Percentiles rank a stretch among this genome's conserved stretches.
Conservation (phyloP, 92 coral and sea anemone genomes). For the Bergia sp. region DNA sequence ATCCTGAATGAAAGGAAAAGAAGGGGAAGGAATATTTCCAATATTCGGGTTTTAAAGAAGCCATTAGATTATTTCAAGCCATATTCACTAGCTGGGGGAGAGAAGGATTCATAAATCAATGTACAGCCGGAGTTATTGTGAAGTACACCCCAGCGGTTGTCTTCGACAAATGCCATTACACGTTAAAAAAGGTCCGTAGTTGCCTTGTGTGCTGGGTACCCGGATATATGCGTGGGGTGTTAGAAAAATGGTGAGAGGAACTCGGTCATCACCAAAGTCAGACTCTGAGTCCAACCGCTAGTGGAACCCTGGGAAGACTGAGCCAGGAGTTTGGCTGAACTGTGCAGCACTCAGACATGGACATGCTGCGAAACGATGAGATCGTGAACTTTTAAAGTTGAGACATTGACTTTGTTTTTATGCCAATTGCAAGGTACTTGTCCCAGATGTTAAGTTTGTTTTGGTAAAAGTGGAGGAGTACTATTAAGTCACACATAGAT, state of each 20-base stretch:
- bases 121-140: too few species aligned
- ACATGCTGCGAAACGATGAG: too few species aligned
- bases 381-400: too few species aligned
- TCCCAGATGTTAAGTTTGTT: background rate
- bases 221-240: background rate
- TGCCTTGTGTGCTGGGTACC: background rate
- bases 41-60: too few species aligned
- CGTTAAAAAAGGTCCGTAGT: background rate
- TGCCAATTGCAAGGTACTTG: background rate
- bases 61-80: too few species aligned
- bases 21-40: too few species aligned
- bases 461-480: background rate
- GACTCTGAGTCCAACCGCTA: background rate
- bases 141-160: too few species aligned
- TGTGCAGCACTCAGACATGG: background rate
- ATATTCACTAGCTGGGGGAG: too few species aligned
- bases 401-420: background rate
- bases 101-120: too few species aligned
- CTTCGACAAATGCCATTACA: too few species aligned
- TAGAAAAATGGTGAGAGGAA: background rate
- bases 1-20: too few species aligned
- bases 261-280: conserved; percentile 17
- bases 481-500: background rate
- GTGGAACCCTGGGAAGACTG: background rate
- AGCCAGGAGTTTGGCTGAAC: background rate